A percentile compares a stretch with the other conserved stretches of the same genome.
Conservation (phyloP, 2,113 vertebrate genomes). For the Aldabrachelys gigantea region DNA sequence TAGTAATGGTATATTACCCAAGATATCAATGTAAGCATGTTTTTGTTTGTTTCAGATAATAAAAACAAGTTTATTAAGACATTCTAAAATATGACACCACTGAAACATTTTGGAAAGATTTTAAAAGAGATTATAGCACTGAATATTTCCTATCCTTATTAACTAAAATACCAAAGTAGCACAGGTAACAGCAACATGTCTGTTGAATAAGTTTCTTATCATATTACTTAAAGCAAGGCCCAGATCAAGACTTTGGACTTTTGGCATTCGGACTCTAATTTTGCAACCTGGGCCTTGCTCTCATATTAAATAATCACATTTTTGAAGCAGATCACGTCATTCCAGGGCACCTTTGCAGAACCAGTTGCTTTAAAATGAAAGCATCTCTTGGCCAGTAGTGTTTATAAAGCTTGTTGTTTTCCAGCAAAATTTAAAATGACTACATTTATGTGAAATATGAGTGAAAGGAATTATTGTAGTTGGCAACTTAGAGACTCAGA, state of each 20-base stretch:
- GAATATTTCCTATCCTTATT: background rate
- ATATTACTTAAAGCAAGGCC: background rate
- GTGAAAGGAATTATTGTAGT: constrained; percentile 18
- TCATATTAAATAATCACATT: background rate
- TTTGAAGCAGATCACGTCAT: background rate
- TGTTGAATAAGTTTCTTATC: background rate
- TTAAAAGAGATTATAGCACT: background rate
- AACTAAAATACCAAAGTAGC: background rate
- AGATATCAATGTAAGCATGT: background rate
- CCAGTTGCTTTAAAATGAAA: background rate
- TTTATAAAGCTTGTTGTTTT: background rate
- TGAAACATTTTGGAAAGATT: background rate
- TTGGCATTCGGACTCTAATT: background rate
- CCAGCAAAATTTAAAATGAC: background rate
- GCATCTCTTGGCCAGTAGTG: background rate
- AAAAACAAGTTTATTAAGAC: background rate
- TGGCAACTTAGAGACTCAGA: constrained; percentile 25
- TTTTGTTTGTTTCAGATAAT: background rate
- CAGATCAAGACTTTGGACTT: background rate
- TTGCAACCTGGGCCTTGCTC: background rate
- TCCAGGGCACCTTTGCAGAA: background rate
- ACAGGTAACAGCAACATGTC: background rate
- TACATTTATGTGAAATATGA: constrained; percentile 17
- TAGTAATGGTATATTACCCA: background rate
- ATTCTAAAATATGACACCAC: background rate